Evolutionary conservation across 2,797 vertebrate genomes (phyloP), one percentile per base, ranked within the genome.

Genomic region (Microchirus variegatus): DNA sequence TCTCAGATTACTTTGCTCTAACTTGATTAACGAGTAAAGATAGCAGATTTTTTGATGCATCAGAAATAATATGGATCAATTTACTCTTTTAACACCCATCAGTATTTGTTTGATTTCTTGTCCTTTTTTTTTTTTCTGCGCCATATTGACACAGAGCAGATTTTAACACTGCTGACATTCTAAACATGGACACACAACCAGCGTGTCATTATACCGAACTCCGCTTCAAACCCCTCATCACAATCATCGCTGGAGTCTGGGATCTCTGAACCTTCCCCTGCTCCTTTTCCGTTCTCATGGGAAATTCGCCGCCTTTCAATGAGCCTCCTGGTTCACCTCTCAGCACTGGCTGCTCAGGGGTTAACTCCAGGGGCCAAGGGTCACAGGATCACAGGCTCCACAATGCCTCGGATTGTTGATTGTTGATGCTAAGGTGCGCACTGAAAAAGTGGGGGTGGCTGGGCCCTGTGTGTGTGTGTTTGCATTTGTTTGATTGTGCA

Each of bases 311-410:
- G 74, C 75, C 59, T 85, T 84, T 87, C 84, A 87, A 53, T 86
- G 81, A 80, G 86, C 82, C 70, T 81, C 73, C 88, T 89, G 87
- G 75, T 87, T 92, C 90, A 89, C 88, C 87, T 87, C 85, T 86
- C 86, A 88, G 81, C 80, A 26, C 87, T 76, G 85, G 70, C 66
- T 71, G 78, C 83, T 83, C 85, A 36, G 75, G 74, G 91, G 91
- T 93, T 93, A 93, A 91, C 90, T 80, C 90, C 73, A 52, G 72
- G 85, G 89, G 87, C 90, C 75, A 78, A 51, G 89, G 91, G 85
- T 90, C 86, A 81, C 86, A 89, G 89, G 91, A 92, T 89, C 88
- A 92, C 90, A 92, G 90, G 90, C 87, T 90, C 86, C 89, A 93
- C 90, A 93, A 93, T 92, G 90, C 88, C 77, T 77, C 70, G 75